Evolutionary conservation across 2,888 invertebrate genomes (phyloP).

Genomic region (Onthophagus sagittarius): DNA sequence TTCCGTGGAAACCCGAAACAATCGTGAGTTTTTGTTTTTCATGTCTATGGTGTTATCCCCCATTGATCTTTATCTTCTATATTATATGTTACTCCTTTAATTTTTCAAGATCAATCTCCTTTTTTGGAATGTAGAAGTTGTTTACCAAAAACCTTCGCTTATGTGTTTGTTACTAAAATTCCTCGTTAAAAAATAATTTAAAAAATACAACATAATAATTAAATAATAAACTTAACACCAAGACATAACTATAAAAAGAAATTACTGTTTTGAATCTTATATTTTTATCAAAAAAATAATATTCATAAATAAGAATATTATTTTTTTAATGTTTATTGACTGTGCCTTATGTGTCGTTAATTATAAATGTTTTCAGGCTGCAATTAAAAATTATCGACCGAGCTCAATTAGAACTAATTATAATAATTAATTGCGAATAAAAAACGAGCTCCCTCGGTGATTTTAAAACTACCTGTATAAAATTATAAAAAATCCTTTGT

Average conservation of each 20-base stretch:
- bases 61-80: constrained; percentile 32
- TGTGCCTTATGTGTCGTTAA: not conserved
- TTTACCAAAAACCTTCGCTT: not conserved
- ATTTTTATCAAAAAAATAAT: not conserved
- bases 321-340: not conserved
- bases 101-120: constrained; percentile 25
- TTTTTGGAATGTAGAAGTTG: constrained; percentile 26
- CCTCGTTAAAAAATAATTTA: not conserved
- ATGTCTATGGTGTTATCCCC: constrained; percentile 41
- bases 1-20: constrained; percentile 44
- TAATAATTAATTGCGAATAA: too few relatives aligned
- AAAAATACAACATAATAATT: not conserved
- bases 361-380: not conserved
- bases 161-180: not conserved
- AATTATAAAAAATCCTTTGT: not conserved
- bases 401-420: too few relatives aligned
- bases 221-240: constrained; percentile 1
- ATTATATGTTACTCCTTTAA: constrained; percentile 12
- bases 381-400: too few relatives aligned
- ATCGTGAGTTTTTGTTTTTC: constrained; percentile 43
- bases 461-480: too few relatives aligned
- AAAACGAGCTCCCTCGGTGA: too few relatives aligned
- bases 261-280: constrained; percentile 7
- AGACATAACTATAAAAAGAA: not conserved
- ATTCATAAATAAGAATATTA: not conserved